Conservation (phyloP, 2,113 vertebrate species). For the Struthidea cinerea region DNA sequence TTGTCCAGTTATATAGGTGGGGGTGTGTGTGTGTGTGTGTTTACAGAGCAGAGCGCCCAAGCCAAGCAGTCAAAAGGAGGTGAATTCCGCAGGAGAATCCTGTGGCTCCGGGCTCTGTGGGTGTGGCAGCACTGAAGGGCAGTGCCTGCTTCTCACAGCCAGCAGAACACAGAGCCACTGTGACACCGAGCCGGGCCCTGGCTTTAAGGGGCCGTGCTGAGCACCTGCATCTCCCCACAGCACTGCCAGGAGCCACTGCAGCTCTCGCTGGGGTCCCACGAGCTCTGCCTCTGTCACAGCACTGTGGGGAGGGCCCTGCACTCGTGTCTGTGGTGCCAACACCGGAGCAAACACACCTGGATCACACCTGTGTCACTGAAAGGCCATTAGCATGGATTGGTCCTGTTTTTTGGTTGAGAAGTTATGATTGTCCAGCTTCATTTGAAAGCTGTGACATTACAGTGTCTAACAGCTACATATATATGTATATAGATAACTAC, state of each 20-base stretch:
- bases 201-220: background rate
- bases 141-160: background rate
- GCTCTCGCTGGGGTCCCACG: rapidly evolving
- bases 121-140: rapidly evolving
- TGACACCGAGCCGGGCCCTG: rapidly evolving
- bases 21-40: background rate
- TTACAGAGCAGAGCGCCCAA: background rate
- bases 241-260: background rate
- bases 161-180: rapidly evolving
- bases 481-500: background rate
- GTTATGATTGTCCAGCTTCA: background rate
- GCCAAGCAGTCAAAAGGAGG: background rate
- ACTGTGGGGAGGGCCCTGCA: background rate
- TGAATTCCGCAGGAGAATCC: background rate
- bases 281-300: background rate
- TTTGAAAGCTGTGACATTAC: background rate
- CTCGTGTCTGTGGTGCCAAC: rapidly evolving
- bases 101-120: background rate
- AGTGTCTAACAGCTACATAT: background rate
- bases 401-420: background rate
- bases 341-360: background rate
- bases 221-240: too few relatives aligned
- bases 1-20: slow-evolving; percentile 13
- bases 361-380: background rate
- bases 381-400: background rate